Base-by-base conservation (phyloP, 2,113 vertebrate genomes). In the Abramis brama region DNA sequence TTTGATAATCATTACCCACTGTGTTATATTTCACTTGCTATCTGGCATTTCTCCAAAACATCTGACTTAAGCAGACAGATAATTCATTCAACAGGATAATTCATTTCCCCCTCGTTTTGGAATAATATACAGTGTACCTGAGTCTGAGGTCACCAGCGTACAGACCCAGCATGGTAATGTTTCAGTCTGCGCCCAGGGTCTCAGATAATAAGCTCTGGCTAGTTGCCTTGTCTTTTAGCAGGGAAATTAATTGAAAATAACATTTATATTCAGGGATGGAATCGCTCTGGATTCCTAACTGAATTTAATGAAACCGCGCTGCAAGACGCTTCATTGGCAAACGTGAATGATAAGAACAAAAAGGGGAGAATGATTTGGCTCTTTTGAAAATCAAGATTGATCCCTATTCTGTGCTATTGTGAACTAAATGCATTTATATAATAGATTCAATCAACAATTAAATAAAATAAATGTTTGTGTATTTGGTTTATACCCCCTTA, bases 191-290 rank as follows among this genome's bases (percentile, higher is more conserved):
- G 76, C 83, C 59, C 71, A 83, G 87, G 66, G 83, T 79, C 85
- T 89, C 88, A 87, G 85, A 77, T 85, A 85, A 89, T 91, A 88
- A 87, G 12, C 90, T 89, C 84, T 90, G 79, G 90, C 87, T 89
- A 87, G 83, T 87, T 89, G 79, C 73, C 89, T 89, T 87, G 82
- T 89, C 78, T 87, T 87, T 57, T 74, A 88, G 80, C 25, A 7
- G 30, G 71, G 60, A 81, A 84, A 82, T 89, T 91, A 90, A 90
- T 91, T 92, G 87, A 87, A 90, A 90, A 89, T 89, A 86, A 78
- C 83, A 87, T 66, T 89, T 82, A 83, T 55, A 83, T 70, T 88
- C 85, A 87, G 85, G 55, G 25, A 27, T 87, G 85, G 81, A 82
- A 87, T 87, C 86, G 43, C 64, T 70, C 70, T 71, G 83, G 82